Base-by-base conservation (phyloP, 2,888 invertebrate genomes). In the Pterostichus madidus region DNA sequence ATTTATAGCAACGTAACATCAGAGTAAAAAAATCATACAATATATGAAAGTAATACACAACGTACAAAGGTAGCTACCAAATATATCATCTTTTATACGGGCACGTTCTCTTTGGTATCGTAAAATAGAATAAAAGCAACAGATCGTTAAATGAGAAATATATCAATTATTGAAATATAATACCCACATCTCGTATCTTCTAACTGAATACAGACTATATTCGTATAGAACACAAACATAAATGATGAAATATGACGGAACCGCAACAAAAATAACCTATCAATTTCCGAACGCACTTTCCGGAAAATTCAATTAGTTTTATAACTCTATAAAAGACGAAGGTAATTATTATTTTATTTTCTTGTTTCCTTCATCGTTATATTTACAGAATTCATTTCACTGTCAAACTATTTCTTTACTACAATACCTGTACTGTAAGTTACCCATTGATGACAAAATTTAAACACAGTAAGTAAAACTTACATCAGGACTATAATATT, bases 121-220 rank as follows among this genome's bases (percentile, higher is more conserved):
- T 64, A 64, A 32, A 64, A 64, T 64, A 13, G 64, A 35, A 64
- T 39, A 35, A 64, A 44, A 71, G 68, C 68, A 71, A 13, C 68
- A 39, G 44, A 11, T 44, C 44, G 68, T 71, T 71, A 71, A 71
- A 71, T 71, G 68, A 71, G 68, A 31, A 71, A 71, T 71, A 39
- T 71, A 71, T 71, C 68, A 71, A 71, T 71, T 71, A 71, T 71
- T 71, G 68, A 71, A 71, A 71, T 71, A 71, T 64, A 71, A 71
- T 71, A 71, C 44, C 44, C 11, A 13, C 32, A 10, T 64, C 64
- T 64, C 64, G 64, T 64, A 64, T 64, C 35, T 64, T 64, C 64
- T 5, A 64, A 2, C 35, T 35, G 64, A 64, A 35, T 35, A 64
- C 13, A 32, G 10, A 10, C 8, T 39, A 71, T 71, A 68, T 15